These are phyloP conservation scores for Caenorhabditis becei DNA, from an alignment of 2,888 invertebrate species.

Conservation along the genomic window DNA sequence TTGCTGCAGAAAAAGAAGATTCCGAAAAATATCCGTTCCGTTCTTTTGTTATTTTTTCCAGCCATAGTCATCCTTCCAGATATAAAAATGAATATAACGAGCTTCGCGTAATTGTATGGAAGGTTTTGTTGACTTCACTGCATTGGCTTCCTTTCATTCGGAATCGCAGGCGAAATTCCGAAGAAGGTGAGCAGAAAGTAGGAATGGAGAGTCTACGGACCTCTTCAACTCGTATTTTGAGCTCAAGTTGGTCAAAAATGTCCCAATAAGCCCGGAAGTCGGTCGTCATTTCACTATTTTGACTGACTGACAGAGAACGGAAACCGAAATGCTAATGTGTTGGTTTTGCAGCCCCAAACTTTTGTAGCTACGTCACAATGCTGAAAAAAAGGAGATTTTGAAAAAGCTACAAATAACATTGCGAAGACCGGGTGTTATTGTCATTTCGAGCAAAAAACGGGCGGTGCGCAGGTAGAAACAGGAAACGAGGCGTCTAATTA, in stretches of 20 bases:
- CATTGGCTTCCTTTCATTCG: conserved; percentile 21
- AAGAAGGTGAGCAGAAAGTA: conserved; percentile 1
- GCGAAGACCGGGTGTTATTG: neutral
- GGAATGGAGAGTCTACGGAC: neutral
- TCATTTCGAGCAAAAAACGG: neutral
- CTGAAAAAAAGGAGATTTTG: neutral
- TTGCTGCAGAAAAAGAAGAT: too few species aligned
- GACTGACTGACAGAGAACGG: conserved; percentile 3
- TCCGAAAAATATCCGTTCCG: neutral
- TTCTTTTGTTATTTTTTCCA: conserved; percentile 9
- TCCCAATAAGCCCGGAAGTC: conserved; percentile 3
- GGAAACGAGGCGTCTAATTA: conserved; percentile 5
- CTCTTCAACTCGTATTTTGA: conserved; percentile 4
- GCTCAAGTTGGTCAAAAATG: conserved; percentile 6
- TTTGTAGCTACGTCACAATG: neutral
- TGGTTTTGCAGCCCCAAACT: neutral
- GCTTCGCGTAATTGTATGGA: conserved; percentile 28
- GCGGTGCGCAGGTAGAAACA: neutral
- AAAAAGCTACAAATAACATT: neutral
- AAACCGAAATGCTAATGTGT: conserved; percentile 5
- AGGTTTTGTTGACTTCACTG: conserved; percentile 36
- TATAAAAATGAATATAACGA: conserved; percentile 2
- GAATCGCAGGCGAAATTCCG: conserved; percentile 2
- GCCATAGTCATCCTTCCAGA: neutral
- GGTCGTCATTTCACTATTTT: conserved; percentile 10